Base-by-base conservation (phyloP, 2,113 vertebrate genomes). In the Rafetus swinhoei region DNA sequence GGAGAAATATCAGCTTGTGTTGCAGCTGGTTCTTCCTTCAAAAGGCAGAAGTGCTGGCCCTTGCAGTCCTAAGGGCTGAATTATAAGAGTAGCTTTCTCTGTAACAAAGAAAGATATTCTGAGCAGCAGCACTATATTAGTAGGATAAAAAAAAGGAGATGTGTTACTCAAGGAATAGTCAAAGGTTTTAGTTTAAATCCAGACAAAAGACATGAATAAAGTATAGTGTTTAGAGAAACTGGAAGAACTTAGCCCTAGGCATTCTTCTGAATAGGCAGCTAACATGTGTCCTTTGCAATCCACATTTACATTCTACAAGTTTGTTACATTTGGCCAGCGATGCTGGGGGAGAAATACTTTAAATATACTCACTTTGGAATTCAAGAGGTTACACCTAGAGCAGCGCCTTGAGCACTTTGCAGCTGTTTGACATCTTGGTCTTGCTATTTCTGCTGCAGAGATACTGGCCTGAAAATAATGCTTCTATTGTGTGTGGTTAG, bases 1-100 rank as follows among this genome's bases (percentile, higher is more conserved):
- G 24, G 52, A 69, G 80, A 88, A 88, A 77, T 59, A 91, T 79
- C 86, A 56, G 74, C 59, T 7, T 13, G 32, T 95, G 72, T 55
- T 77, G 80, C 84, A 85, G 59, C 72, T 93, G 52, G 45, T 77
- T 88, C 91, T 39, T 90, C 86, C 81, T 94, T 94, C 77, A 90
- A 88, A 82, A 90, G 80, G 24, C 45, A 19, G 22, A 22, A 25
- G 18, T 50, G 21, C 74, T 50, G 24, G 35, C 50, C 84, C 50
- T 13, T 9, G 76, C 52, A 59, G 3, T 25, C 88, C 35, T 85
- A 82, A 82, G 52, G 88, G n/a, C 24, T 53, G 62, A 88, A 72
- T 72, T 6, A 52, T 16, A 93, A 9, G 76, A 82, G 5, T 27
- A 77, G 6, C 11, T 50, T 32, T 50, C 45, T 81, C 56, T 81